Conservation (phyloP, 2,113 vertebrate species). For the Emydocephalus ijimae region DNA sequence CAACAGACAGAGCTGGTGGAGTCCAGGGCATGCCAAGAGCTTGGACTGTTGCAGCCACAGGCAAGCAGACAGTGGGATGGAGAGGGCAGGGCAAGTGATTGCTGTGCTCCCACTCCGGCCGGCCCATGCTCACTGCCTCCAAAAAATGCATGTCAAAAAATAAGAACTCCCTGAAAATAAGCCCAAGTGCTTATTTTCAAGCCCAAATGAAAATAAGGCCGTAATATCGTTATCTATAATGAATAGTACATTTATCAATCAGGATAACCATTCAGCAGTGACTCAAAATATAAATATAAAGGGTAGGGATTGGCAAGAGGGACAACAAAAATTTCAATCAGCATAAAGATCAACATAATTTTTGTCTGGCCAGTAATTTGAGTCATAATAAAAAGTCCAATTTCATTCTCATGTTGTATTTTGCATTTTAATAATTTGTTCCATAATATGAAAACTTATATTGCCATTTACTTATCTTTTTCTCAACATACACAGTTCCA, state of each 20-base stretch:
- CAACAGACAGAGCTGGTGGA: no score
- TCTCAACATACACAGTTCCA: neutral
- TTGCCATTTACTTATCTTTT: neutral
- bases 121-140: no score
- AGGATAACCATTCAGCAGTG: neutral
- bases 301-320: neutral
- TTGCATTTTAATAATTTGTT: neutral
- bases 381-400: neutral
- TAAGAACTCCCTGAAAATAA: no score
- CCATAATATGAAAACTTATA: neutral
- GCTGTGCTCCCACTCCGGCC: no score
- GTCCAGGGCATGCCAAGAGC: no score
- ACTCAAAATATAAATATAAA: neutral
- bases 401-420: neutral
- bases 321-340: neutral
- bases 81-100: no score
- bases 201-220: no score
- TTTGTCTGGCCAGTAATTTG: neutral
- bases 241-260: neutral
- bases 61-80: no score
- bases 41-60: no score
- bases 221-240: neutral
- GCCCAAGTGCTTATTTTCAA: no score
- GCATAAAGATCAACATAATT: neutral
- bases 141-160: no score